These are phyloP conservation scores for Apamea crenata DNA, from an alignment of 2,888 invertebrate genomes.

Conservation along the genomic window DNA sequence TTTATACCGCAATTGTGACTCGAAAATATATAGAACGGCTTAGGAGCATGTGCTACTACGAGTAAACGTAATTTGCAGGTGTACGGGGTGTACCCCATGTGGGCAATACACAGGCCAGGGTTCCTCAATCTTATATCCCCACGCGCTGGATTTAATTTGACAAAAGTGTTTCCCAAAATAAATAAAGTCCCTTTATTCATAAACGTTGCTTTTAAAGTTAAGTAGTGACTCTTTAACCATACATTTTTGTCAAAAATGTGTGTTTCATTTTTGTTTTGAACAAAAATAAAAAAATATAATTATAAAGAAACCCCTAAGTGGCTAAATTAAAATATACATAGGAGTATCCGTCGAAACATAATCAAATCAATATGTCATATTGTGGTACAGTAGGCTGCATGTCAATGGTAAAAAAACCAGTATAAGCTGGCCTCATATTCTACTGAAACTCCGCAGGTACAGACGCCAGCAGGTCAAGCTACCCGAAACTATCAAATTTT, in stretches of 20 bases:
- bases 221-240: neutral
- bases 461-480: too few relatives aligned
- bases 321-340: neutral
- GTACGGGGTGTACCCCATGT: slow-evolving; percentile 6
- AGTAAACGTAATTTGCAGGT: slow-evolving; percentile 39
- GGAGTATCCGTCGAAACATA: neutral
- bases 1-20: slow-evolving; percentile 63
- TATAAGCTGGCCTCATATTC: too few relatives aligned
- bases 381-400: neutral
- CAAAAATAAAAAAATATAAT: neutral
- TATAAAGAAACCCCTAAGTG: neutral
- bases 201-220: too few relatives aligned
- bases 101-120: neutral
- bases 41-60: slow-evolving; percentile 38
- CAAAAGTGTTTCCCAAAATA: neutral
- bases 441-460: neutral
- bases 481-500: too few relatives aligned
- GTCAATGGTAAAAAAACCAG: neutral
- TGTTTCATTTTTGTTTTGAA: too few relatives aligned
- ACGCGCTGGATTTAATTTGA: neutral
- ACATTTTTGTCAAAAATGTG: neutral
- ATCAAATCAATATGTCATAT: neutral
- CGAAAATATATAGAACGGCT: slow-evolving; percentile 50
- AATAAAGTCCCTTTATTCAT: too few relatives aligned
- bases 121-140: slow-evolving; percentile 2